Evolutionary conservation across 1,140 invertebrate genomes (phyloP).

Genomic region (Penaeus chinensis): DNA sequence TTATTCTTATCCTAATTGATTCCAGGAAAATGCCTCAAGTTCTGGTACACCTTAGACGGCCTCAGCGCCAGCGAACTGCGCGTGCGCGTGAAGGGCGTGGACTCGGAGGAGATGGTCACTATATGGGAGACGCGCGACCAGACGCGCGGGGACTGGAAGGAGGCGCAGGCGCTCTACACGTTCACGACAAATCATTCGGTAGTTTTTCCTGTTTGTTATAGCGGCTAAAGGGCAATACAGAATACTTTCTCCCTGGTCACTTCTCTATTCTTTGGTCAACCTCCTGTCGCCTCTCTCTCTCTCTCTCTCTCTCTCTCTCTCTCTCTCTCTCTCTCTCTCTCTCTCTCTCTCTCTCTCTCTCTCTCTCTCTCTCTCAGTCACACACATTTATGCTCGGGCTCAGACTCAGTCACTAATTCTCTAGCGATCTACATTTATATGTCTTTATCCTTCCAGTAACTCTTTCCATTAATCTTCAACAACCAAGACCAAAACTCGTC

Average conservation of each 20-base stretch:
- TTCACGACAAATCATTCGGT: conserved; percentile 72
- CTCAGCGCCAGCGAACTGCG: conserved; percentile 74
- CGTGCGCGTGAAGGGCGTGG: conserved; percentile 71
- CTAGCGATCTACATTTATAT: too few species aligned
- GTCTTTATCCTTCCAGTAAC: too few species aligned
- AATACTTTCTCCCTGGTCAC: too few species aligned
- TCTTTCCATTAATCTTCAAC: too few species aligned
- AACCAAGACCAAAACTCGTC: too few species aligned
- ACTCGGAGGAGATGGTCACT: conserved; percentile 66
- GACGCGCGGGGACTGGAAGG: conserved; percentile 73
- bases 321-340: too few species aligned
- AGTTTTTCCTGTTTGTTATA: not conserved
- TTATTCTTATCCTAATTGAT: too few species aligned
- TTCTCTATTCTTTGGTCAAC: not conserved
- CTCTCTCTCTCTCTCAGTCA: too few species aligned
- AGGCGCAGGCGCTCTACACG: conserved; percentile 75
- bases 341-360: too few species aligned
- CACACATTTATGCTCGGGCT: not conserved
- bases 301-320: too few species aligned
- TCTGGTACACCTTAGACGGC: conserved; percentile 73
- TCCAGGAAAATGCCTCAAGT: conserved; percentile 72
- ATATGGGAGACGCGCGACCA: conserved; percentile 75
- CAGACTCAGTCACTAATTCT: not conserved
- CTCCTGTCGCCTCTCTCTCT: not conserved
- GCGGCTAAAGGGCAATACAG: too few species aligned